A percentile compares a stretch with the other conserved stretches of the same genome.
phyloP scores from a whole-genome alignment of 2,113 vertebrate genomes.

The Macrotis lagotis region DNA sequence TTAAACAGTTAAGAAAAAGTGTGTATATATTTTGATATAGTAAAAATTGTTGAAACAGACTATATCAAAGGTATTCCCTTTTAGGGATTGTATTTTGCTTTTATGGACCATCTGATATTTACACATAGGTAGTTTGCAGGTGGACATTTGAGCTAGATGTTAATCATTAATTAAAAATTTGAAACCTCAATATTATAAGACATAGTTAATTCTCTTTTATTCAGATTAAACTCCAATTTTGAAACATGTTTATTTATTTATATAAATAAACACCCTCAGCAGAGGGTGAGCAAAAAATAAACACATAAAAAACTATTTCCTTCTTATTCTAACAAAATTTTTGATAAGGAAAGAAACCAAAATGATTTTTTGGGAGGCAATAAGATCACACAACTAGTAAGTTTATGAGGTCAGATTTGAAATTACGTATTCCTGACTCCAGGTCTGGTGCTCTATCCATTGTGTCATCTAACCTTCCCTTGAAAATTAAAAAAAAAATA shows the following conservation, averaged over 20 bases:
- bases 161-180: neutral
- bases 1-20: constrained; percentile 28
- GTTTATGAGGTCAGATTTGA: neutral
- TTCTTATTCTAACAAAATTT: neutral
- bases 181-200: neutral
- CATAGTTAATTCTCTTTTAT: neutral
- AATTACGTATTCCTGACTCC: neutral
- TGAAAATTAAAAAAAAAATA: neutral
- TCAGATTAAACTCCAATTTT: neutral
- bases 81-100: neutral
- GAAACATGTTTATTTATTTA: neutral
- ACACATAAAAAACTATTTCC: neutral
- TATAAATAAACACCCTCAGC: neutral
- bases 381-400: neutral
- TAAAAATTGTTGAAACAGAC: neutral
- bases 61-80: neutral
- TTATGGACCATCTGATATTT: neutral
- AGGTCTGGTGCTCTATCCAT: neutral
- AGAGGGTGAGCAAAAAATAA: constrained; percentile 6
- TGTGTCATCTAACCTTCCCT: neutral
- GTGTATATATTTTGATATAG: neutral
- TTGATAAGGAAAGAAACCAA: neutral
- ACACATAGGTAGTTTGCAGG: neutral
- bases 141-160: neutral
- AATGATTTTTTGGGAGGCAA: neutral